Evolutionary conservation across 2,888 invertebrate genomes (phyloP).

Genomic region (Nipponacmea schrenckii): DNA sequence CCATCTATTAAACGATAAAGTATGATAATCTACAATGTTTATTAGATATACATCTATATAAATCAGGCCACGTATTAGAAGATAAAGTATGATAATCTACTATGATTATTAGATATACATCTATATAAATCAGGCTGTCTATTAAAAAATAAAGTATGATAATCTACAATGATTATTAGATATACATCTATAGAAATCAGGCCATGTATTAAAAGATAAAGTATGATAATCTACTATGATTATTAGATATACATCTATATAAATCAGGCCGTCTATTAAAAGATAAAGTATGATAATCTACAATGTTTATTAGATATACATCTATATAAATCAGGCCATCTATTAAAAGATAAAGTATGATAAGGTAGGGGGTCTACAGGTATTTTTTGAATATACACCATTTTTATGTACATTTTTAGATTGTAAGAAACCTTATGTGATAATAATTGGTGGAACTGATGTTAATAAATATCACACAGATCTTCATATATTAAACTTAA

Average conservation of each 20-base stretch:
- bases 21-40: no score
- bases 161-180: not conserved
- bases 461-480: conserved; percentile 47
- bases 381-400: not conserved
- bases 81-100: no score
- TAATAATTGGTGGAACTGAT: conserved; percentile 62
- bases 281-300: no score
- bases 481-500: conserved; percentile 35
- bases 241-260: no score
- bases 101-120: no score
- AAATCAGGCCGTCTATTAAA: no score
- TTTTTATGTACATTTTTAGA: conserved; percentile 33
- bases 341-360: not conserved
- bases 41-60: no score
- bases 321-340: not conserved
- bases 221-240: no score
- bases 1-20: not conserved
- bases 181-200: not conserved
- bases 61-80: not conserved
- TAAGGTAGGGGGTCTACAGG: not conserved
- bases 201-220: not conserved
- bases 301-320: not conserved
- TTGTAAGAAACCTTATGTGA: conserved; percentile 42
- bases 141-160: not conserved
- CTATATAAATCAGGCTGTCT: no score